Evolutionary conservation across 2,113 vertebrate species (phyloP).

Genomic region (Entelurus aequoreus): DNA sequence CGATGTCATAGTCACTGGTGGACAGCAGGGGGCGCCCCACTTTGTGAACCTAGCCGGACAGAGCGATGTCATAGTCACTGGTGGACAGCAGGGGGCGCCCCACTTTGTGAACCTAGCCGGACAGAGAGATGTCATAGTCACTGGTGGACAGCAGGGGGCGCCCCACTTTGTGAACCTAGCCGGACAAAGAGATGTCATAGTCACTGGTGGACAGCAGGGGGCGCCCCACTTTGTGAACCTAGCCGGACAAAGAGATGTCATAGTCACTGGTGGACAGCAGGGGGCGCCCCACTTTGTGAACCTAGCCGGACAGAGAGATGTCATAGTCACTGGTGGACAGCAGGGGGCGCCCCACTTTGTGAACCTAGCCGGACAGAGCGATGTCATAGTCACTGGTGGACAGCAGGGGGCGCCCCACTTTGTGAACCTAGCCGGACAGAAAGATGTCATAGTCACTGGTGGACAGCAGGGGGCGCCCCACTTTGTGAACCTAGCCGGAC

Average conservation of each 20-base stretch:
- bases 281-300: constrained; percentile 80
- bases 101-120: constrained; percentile 81
- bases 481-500: constrained; percentile 84
- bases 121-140: constrained; percentile 94
- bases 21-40: constrained; percentile 80
- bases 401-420: constrained; percentile 79
- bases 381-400: constrained; percentile 93
- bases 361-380: constrained; percentile 84
- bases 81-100: constrained; percentile 77
- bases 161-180: constrained; percentile 80
- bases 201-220: constrained; percentile 80
- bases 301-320: constrained; percentile 89
- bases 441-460: constrained; percentile 94
- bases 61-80: constrained; percentile 93
- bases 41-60: constrained; percentile 86
- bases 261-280: constrained; percentile 85
- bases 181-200: constrained; percentile 94
- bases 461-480: constrained; percentile 78
- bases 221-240: constrained; percentile 81
- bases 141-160: constrained; percentile 78
- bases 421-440: constrained; percentile 80
- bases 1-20: constrained; percentile 91
- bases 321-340: constrained; percentile 88
- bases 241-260: constrained; percentile 92
- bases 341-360: constrained; percentile 80